These are phyloP conservation scores for Caenorhabditis brenneri DNA, from an alignment of 1,140 invertebrate genomes.

Conservation along the genomic window DNA sequence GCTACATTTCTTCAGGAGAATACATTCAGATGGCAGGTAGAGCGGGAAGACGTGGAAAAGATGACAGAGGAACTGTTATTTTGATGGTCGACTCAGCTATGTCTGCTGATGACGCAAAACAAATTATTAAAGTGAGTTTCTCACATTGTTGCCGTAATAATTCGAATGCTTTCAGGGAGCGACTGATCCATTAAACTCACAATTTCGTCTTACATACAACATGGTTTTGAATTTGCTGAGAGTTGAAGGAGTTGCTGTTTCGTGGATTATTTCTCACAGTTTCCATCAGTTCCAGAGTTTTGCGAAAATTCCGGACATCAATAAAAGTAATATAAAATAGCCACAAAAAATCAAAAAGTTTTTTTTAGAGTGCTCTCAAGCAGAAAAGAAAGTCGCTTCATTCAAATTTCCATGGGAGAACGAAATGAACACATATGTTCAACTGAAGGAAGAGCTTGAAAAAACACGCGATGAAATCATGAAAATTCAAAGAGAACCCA, in stretches of 20 bases:
- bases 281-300: constrained; percentile 99
- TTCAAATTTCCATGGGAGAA: constrained; percentile 76
- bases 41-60: constrained; percentile 92
- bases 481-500: constrained; percentile 82
- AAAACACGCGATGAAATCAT: constrained; percentile 74
- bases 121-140: constrained; percentile 80
- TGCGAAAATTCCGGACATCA: constrained; percentile 85
- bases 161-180: constrained; percentile 75
- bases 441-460: constrained; percentile 81
- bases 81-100: constrained; percentile 98
- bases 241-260: constrained; percentile 99
- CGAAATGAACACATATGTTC: constrained; percentile 83
- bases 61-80: constrained; percentile 97
- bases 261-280: constrained; percentile 97
- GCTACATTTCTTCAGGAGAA: constrained; percentile 91
- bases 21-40: constrained; percentile 99
- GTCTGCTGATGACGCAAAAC: constrained; percentile 81
- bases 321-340: constrained; percentile 78
- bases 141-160: not conserved
- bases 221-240: constrained; percentile 94
- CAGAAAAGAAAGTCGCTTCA: not conserved
- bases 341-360: not conserved
- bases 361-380: constrained; percentile 43
- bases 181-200: constrained; percentile 94
- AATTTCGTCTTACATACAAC: constrained; percentile 98